phyloP scores from a whole-genome alignment of 1,140 invertebrate genomes.

The Asbolus verrucosus region DNA sequence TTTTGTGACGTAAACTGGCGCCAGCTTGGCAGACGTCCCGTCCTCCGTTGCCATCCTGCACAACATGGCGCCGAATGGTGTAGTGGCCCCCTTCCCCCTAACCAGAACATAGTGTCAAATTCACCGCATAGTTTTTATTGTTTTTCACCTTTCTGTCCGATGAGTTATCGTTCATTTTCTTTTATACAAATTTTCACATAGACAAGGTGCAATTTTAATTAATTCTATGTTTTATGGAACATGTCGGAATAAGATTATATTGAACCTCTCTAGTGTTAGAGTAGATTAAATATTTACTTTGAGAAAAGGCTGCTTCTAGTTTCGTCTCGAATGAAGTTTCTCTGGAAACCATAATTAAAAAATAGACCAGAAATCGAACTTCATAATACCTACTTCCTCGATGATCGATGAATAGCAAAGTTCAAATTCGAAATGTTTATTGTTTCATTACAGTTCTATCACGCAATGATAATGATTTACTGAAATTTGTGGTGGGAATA shows the following conservation, averaged over 20 bases:
- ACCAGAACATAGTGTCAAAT: constrained; percentile 22
- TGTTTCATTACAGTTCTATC: too few relatives aligned
- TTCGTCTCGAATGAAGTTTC: background rate
- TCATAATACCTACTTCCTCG: too few relatives aligned
- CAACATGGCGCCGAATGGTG: constrained; percentile 37
- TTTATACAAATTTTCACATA: too few relatives aligned
- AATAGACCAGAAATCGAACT: background rate
- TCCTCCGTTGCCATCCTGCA: constrained; percentile 5
- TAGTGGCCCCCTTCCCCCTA: background rate
- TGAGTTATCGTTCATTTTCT: too few relatives aligned
- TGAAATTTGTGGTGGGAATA: too few relatives aligned
- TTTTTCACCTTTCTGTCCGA: too few relatives aligned
- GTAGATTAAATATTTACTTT: constrained; percentile 31
- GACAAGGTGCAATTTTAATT: constrained; percentile 30
- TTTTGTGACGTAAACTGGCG: constrained; percentile 37
- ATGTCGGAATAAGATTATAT: constrained; percentile 24
- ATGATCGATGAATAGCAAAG: too few relatives aligned
- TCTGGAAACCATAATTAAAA: constrained; percentile 6
- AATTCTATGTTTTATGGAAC: constrained; percentile 14
- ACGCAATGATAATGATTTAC: too few relatives aligned
- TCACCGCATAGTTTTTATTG: background rate
- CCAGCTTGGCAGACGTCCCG: constrained; percentile 44
- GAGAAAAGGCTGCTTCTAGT: constrained; percentile 4
- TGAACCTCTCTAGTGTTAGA: constrained; percentile 22
- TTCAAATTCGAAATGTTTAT: too few relatives aligned